Conservation (phyloP, 2,797 vertebrate genomes). For the Trachurus trachurus region DNA sequence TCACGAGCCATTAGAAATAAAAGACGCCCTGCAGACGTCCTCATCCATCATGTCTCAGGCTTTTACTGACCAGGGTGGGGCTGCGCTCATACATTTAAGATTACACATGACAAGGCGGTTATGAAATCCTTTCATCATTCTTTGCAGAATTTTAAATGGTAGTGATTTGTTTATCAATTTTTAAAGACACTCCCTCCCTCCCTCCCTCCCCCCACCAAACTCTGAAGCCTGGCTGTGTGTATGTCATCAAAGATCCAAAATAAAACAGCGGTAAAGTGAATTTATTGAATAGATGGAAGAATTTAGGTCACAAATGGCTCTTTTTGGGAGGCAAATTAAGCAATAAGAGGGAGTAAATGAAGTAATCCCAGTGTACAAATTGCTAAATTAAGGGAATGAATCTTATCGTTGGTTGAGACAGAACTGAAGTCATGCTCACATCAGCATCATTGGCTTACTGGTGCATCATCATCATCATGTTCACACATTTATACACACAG, state of each 20-base stretch:
- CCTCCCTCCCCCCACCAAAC: background rate
- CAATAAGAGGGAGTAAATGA: background rate
- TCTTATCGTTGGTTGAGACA: too few species aligned
- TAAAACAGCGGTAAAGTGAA: background rate
- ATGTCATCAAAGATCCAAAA: background rate
- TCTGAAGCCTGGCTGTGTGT: background rate
- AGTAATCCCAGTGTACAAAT: background rate
- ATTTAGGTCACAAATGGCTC: background rate
- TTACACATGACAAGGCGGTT: background rate
- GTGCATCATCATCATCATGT: background rate
- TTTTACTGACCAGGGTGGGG: background rate
- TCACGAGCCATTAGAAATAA: background rate
- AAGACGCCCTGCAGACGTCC: background rate
- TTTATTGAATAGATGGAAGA: background rate
- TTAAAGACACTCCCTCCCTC: background rate
- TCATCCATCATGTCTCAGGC: background rate
- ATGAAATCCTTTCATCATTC: background rate
- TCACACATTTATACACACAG: background rate
- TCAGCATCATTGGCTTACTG: background rate
- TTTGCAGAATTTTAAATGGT: background rate
- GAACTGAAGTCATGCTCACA: background rate
- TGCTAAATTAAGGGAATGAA: background rate
- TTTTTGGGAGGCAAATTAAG: background rate
- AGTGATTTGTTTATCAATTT: background rate
- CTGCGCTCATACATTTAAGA: background rate